Conservation (phyloP, 2,888 invertebrate species). For the Pammene fasciana region DNA sequence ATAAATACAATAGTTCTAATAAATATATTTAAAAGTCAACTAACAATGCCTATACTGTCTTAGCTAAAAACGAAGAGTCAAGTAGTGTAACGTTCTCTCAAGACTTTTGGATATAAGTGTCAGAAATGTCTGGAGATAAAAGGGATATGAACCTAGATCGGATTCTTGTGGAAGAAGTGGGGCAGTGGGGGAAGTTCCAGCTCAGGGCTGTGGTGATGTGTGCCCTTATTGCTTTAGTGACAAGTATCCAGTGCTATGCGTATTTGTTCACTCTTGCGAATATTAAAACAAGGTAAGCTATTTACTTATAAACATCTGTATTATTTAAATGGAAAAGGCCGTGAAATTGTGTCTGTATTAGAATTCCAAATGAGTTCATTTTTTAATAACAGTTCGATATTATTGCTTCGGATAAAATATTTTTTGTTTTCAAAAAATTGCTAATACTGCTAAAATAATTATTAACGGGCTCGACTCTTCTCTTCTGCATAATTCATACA, state of each 20-base stretch:
- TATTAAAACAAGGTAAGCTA: conserved; percentile 16
- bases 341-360: too few relatives aligned
- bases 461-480: too few relatives aligned
- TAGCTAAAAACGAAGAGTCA: background rate
- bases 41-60: too few relatives aligned
- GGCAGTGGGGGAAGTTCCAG: conserved; percentile 13
- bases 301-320: too few relatives aligned
- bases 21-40: background rate
- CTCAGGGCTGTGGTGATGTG: conserved; percentile 6
- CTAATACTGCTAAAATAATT: too few relatives aligned
- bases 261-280: conserved; percentile 16
- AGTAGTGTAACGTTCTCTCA: background rate
- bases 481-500: too few relatives aligned
- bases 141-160: conserved; percentile 8
- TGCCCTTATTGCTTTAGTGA: background rate
- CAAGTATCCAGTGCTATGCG: background rate
- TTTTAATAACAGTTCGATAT: too few relatives aligned
- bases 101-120: background rate
- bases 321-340: background rate
- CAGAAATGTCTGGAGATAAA: background rate
- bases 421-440: too few relatives aligned
- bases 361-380: too few relatives aligned
- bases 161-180: conserved; percentile 17
- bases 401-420: too few relatives aligned
- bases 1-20: background rate